Evolutionary conservation across 1,140 invertebrate genomes (phyloP).

Genomic region (Calliopsis andreniformis): DNA sequence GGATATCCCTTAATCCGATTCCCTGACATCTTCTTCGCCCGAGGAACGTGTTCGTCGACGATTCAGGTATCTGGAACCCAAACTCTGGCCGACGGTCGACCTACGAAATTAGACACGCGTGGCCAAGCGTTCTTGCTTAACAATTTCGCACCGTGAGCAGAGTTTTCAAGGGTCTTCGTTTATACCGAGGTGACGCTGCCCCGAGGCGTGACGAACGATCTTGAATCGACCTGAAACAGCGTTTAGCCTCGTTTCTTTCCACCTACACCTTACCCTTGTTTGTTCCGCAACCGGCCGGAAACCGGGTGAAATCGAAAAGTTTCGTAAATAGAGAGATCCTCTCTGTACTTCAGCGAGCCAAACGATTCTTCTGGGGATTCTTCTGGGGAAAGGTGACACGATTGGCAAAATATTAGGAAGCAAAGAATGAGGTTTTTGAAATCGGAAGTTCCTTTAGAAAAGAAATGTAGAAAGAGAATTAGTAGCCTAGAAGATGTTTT

Average conservation of each 20-base stretch:
- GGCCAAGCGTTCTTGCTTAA: background rate
- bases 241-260: background rate
- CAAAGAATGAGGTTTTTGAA: too few relatives aligned
- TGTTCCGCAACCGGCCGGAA: background rate
- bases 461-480: too few relatives aligned
- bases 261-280: background rate
- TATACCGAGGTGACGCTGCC: background rate
- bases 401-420: too few relatives aligned
- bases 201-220: constrained; percentile 26
- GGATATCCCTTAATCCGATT: constrained; percentile 45
- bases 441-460: too few relatives aligned
- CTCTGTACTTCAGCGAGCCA: too few relatives aligned
- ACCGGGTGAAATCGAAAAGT: constrained; percentile 15
- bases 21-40: constrained; percentile 16
- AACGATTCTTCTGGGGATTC: too few relatives aligned
- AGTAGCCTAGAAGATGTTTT: too few relatives aligned
- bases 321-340: background rate
- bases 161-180: background rate
- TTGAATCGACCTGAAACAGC: background rate
- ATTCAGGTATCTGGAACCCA: constrained; percentile 14
- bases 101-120: constrained; percentile 41
- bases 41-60: background rate
- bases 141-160: constrained; percentile 13
- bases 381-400: too few relatives aligned
- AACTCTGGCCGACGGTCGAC: constrained; percentile 1